Evolutionary conservation across 1,140 invertebrate species (phyloP).

Genomic region (Drosophila rhopaloa): DNA sequence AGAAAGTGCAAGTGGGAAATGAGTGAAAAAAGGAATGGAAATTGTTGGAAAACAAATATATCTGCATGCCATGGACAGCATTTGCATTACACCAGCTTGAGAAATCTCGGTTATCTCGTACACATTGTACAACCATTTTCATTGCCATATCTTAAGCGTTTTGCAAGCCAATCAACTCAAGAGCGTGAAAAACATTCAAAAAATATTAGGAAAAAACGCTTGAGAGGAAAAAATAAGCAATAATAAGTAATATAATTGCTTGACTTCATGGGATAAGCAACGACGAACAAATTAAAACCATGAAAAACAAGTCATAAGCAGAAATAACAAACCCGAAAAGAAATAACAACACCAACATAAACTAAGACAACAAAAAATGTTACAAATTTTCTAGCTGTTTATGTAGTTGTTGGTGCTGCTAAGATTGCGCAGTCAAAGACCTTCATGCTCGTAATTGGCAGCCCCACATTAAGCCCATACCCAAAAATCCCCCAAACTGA

Average conservation of each 20-base stretch:
- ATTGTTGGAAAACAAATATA: slow-evolving; percentile 17
- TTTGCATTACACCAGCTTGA: slow-evolving; percentile 22
- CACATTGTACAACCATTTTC: slow-evolving; percentile 53
- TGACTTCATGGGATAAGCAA: slow-evolving; percentile 57
- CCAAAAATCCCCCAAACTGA: slow-evolving; percentile 31
- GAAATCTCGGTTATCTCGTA: slow-evolving; percentile 16
- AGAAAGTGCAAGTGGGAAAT: slow-evolving; percentile 63
- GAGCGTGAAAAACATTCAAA: slow-evolving; percentile 65
- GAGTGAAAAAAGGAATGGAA: slow-evolving; percentile 8
- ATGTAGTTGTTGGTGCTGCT: slow-evolving; percentile 28
- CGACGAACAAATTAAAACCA: slow-evolving; percentile 75
- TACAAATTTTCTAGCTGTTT: slow-evolving; percentile 72
- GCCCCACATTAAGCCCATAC: slow-evolving; percentile 48
- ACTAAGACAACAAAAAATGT: slow-evolving; percentile 67
- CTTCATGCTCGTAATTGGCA: slow-evolving; percentile 81
- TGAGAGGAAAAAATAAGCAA: slow-evolving; percentile 30
- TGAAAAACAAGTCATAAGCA: slow-evolving; percentile 76
- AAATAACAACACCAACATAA: slow-evolving; percentile 47
- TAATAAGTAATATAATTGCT: slow-evolving; percentile 65
- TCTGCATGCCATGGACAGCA: background rate
- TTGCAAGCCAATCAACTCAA: slow-evolving; percentile 76
- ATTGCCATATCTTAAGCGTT: slow-evolving; percentile 62
- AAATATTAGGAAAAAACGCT: slow-evolving; percentile 24
- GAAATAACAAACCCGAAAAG: slow-evolving; percentile 46
- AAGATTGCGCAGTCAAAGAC: slow-evolving; percentile 80